A percentile compares a stretch with the other conserved stretches of the same genome.
phyloP scores from a whole-genome alignment of 1,140 invertebrate genomes.

The Agraylea sexmaculata region DNA sequence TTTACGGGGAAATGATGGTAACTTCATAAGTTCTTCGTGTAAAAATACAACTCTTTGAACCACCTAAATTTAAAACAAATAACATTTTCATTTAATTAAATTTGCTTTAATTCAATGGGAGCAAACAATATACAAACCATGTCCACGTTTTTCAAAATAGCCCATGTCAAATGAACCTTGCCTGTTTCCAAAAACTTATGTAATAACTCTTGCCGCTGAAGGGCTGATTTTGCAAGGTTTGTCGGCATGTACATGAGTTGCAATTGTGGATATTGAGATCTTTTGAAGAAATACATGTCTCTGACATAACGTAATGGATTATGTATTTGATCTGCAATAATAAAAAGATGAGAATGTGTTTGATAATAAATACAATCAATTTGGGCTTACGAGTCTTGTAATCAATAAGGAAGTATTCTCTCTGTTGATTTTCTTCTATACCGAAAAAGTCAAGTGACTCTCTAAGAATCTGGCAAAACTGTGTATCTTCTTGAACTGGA shows the following conservation, averaged over 20 bases:
- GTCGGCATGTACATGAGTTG: constrained; percentile 90
- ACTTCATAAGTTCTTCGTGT: constrained; percentile 97
- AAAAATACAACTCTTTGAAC: constrained; percentile 95
- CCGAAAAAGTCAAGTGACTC: constrained; percentile 97
- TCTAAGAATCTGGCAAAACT: constrained; percentile 89
- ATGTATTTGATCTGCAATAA: constrained; percentile 76
- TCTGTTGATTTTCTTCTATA: constrained; percentile 80
- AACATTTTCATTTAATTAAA: neutral
- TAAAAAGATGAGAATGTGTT: constrained; percentile 6
- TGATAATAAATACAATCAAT: constrained; percentile 10
- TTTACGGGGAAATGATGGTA: constrained; percentile 96
- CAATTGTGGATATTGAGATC: constrained; percentile 95
- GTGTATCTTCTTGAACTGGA: constrained; percentile 96
- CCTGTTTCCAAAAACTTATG: constrained; percentile 97
- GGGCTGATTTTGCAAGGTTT: constrained; percentile 77
- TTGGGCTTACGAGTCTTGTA: constrained; percentile 86
- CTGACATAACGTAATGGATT: constrained; percentile 89
- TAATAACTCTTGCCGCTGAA: constrained; percentile 85
- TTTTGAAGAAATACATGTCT: constrained; percentile 98
- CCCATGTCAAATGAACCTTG: constrained; percentile 83
- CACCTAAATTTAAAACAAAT: constrained; percentile 41
- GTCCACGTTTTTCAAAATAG: constrained; percentile 80
- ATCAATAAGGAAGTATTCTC: constrained; percentile 91
- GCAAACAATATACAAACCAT: constrained; percentile 50
- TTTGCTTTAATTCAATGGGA: neutral